phyloP scores from a whole-genome alignment of 2,113 vertebrate genomes.

The Atlantisia rogersi region DNA sequence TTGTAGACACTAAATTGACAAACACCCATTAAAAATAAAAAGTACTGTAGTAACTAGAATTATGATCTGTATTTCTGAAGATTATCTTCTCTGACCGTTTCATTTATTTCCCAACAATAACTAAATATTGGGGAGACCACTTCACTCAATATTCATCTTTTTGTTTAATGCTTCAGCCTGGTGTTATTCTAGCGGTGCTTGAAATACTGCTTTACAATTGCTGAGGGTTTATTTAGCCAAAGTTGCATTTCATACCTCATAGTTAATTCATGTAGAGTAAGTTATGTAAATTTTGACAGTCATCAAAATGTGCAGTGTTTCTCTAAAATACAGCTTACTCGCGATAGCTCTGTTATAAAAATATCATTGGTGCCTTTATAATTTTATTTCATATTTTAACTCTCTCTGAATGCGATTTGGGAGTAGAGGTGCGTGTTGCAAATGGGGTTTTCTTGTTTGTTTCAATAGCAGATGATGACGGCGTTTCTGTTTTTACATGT shows the following conservation, averaged over 20 bases:
- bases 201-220: conserved; percentile 68
- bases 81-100: neutral
- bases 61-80: neutral
- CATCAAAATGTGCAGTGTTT: conserved; percentile 78
- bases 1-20: conserved; percentile 39
- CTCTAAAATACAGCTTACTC: conserved; percentile 73
- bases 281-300: conserved; percentile 83
- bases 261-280: conserved; percentile 81
- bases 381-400: conserved; percentile 74
- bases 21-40: conserved; percentile 50
- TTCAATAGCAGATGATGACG: conserved; percentile 33
- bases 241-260: conserved; percentile 79
- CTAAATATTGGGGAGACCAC: conserved; percentile 19
- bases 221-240: conserved; percentile 73
- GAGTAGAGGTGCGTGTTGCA: conserved; percentile 8
- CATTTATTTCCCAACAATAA: conserved; percentile 17
- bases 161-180: conserved; percentile 45
- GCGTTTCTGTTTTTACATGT: conserved; percentile 34
- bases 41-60: neutral
- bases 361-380: conserved; percentile 72
- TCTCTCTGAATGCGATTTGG: conserved; percentile 49
- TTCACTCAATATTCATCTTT: conserved; percentile 12
- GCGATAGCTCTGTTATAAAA: conserved; percentile 68
- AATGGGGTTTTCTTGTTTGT: neutral
- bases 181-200: conserved; percentile 50